phyloP scores from a whole-genome alignment of 37 sponge, comb jelly and placozoan genomes.

The Ephydatia muelleri region DNA sequence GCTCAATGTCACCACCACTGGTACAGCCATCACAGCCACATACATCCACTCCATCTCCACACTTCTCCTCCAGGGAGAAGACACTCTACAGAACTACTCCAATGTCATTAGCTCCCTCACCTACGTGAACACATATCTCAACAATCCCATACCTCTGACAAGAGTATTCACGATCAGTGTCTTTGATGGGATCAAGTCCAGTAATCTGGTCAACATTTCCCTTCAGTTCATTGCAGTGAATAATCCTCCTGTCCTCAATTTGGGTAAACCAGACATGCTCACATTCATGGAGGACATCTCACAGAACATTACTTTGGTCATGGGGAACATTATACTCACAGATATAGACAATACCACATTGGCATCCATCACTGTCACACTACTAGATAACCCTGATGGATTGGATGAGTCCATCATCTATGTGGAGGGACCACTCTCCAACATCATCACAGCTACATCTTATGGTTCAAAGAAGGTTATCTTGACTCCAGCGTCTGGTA shows the following conservation, averaged over 20 bases:
- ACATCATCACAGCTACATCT: background rate
- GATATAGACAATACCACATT: slow-evolving; percentile 65
- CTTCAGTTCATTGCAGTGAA: slow-evolving; percentile 57
- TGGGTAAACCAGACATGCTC: slow-evolving; percentile 12
- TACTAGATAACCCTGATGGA: slow-evolving; percentile 35
- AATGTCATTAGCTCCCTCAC: slow-evolving; percentile 35
- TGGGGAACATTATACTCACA: slow-evolving; percentile 14
- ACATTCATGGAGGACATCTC: slow-evolving; percentile 57
- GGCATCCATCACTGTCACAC: slow-evolving; percentile 17
- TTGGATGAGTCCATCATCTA: slow-evolving; percentile 3
- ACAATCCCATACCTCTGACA: slow-evolving; percentile 34
- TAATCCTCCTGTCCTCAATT: slow-evolving; percentile 58
- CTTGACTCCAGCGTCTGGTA: background rate
- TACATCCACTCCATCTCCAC: slow-evolving; percentile 10
- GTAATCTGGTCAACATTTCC: slow-evolving; percentile 2
- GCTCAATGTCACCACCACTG: slow-evolving; percentile 28
- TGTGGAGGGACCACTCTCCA: too few relatives aligned
- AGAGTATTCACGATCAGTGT: slow-evolving; percentile 46
- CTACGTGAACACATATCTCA: slow-evolving; percentile 29
- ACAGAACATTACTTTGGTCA: background rate
- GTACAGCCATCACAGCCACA: slow-evolving; percentile 7
- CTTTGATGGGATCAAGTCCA: slow-evolving; percentile 38
- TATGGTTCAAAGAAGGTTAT: background rate
- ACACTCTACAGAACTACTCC: slow-evolving; percentile 39
- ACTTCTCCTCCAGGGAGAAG: slow-evolving; percentile 44